Evolutionary conservation across 2,888 invertebrate species (phyloP).

Genomic region (Ophion costatus): DNA sequence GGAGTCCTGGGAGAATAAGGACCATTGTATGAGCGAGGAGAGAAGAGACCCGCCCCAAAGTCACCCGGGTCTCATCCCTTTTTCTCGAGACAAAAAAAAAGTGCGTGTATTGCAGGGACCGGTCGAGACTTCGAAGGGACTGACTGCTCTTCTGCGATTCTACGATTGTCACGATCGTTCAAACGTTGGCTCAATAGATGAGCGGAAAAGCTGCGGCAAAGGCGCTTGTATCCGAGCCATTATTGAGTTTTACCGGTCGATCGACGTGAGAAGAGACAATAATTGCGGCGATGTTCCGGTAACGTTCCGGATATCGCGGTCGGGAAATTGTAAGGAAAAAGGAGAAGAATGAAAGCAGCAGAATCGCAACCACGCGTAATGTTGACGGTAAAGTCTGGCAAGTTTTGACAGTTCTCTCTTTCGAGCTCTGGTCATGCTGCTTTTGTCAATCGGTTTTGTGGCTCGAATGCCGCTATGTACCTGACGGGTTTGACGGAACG

Average conservation of each 20-base stretch:
- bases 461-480: slow-evolving; percentile 8
- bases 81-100: slow-evolving; percentile 50
- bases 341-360: slow-evolving; percentile 13
- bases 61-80: slow-evolving; percentile 63
- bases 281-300: slow-evolving; percentile 60
- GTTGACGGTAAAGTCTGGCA: slow-evolving; percentile 34
- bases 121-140: slow-evolving; percentile 25
- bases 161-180: slow-evolving; percentile 52
- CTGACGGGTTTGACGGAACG: slow-evolving; percentile 56
- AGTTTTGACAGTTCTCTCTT: slow-evolving; percentile 57
- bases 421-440: slow-evolving; percentile 12
- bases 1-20: slow-evolving; percentile 71
- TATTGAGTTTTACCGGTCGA: slow-evolving; percentile 37
- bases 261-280: slow-evolving; percentile 28
- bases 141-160: slow-evolving; percentile 38
- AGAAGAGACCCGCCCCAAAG: slow-evolving; percentile 47
- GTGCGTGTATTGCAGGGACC: slow-evolving; percentile 43
- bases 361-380: slow-evolving; percentile 35
- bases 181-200: slow-evolving; percentile 26
- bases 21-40: slow-evolving; percentile 56
- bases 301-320: slow-evolving; percentile 58
- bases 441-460: slow-evolving; percentile 54
- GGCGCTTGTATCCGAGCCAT: background rate
- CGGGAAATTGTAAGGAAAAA: slow-evolving; percentile 19
- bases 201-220: slow-evolving; percentile 1